These are phyloP conservation scores for Melinaea menophilus DNA, from an alignment of 2,888 invertebrate species.

Conservation along the genomic window DNA sequence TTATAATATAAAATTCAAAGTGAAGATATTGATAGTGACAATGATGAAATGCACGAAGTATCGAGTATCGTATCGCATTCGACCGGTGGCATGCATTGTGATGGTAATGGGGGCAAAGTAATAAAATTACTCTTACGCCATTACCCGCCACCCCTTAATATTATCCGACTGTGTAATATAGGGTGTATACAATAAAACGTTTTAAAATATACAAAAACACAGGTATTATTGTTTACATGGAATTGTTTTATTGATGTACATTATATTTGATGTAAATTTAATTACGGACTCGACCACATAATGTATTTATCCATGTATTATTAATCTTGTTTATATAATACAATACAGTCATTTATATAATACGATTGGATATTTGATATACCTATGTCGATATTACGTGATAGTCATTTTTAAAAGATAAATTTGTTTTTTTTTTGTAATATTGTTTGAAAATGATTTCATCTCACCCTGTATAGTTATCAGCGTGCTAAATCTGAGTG, in stretches of 20 bases:
- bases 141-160: constrained; percentile 66
- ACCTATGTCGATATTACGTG: too few species aligned
- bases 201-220: constrained; percentile 63
- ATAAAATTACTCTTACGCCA: constrained; percentile 78
- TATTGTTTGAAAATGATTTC: constrained; percentile 7
- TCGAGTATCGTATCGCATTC: constrained; percentile 60
- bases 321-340: too few species aligned
- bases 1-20: constrained; percentile 18
- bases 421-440: not conserved
- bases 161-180: constrained; percentile 55
- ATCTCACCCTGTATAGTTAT: constrained; percentile 55
- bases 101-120: constrained; percentile 78
- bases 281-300: not conserved
- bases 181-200: constrained; percentile 67
- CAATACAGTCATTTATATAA: too few species aligned
- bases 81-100: constrained; percentile 73
- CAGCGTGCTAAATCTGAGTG: constrained; percentile 74
- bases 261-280: constrained; percentile 9
- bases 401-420: too few species aligned
- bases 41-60: constrained; percentile 41
- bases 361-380: too few species aligned
- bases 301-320: too few species aligned
- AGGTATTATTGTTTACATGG: constrained; percentile 59
- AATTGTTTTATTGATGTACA: constrained; percentile 39
- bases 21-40: constrained; percentile 38